phyloP scores from a whole-genome alignment of 2,113 vertebrate species.

The Oryzias javanicus region DNA sequence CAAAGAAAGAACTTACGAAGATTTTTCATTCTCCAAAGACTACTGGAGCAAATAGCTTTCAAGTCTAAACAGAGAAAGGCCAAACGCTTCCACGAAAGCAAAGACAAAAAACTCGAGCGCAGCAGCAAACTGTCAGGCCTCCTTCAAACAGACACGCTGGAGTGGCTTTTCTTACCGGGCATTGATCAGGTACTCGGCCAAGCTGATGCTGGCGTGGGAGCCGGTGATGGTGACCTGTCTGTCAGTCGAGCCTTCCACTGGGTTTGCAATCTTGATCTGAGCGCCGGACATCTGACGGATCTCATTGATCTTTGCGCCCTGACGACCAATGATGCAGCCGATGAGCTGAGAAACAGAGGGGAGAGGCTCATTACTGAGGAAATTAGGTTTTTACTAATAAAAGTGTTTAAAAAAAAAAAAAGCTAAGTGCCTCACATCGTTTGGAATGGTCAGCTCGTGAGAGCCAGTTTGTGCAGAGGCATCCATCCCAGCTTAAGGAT shows the following conservation, averaged over 20 bases:
- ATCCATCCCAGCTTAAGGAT: slow-evolving; percentile 86
- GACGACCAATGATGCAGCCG: slow-evolving; percentile 98
- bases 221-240: slow-evolving; percentile 98
- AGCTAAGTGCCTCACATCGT: slow-evolving; percentile 84
- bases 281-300: slow-evolving; percentile 99
- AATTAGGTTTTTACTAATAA: background rate
- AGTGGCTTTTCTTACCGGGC: slow-evolving; percentile 86
- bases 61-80: too few relatives aligned
- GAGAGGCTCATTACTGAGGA: background rate
- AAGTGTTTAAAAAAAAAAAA: background rate
- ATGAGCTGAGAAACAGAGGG: slow-evolving; percentile 81
- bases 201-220: slow-evolving; percentile 95
- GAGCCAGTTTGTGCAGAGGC: slow-evolving; percentile 96
- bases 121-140: background rate
- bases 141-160: background rate
- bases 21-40: too few relatives aligned
- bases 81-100: too few relatives aligned
- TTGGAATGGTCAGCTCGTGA: slow-evolving; percentile 99
- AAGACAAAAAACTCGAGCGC: background rate
- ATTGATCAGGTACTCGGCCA: slow-evolving; percentile 99
- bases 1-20: too few relatives aligned
- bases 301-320: slow-evolving; percentile 98
- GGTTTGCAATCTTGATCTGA: slow-evolving; percentile 99
- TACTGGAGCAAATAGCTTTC: too few relatives aligned
- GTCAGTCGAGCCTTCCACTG: slow-evolving; percentile 94